Percentiles rank a stretch among this genome's conserved stretches.
These are phyloP conservation scores for Anoplius nigerrimus DNA, from an alignment of 2,888 invertebrate species.

Conservation along the genomic window DNA sequence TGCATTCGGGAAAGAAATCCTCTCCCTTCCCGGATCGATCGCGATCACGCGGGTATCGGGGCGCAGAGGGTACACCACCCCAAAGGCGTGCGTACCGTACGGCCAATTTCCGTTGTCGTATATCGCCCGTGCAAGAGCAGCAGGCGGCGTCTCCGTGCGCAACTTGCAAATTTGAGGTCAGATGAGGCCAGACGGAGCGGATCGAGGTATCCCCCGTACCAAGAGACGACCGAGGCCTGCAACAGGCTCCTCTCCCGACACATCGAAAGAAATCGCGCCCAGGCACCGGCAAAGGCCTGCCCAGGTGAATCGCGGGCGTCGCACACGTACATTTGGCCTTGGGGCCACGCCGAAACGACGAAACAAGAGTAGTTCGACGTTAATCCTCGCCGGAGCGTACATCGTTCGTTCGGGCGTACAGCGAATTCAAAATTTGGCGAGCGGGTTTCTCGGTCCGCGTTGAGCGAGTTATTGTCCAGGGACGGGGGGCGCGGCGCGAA, in stretches of 20 bases:
- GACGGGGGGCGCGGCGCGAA: conserved; percentile 10
- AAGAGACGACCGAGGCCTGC: background rate
- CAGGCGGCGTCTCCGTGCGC: too few relatives aligned
- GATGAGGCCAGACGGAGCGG: too few relatives aligned
- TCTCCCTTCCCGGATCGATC: too few relatives aligned
- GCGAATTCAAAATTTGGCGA: background rate
- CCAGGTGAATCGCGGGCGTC: conserved; percentile 6
- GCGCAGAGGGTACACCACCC: too few relatives aligned
- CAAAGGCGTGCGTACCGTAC: too few relatives aligned
- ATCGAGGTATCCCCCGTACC: too few relatives aligned
- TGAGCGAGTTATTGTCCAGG: background rate
- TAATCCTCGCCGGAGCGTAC: conserved; percentile 7
- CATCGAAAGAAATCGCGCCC: background rate
- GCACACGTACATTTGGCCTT: background rate
- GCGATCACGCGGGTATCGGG: too few relatives aligned
- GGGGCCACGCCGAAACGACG: background rate
- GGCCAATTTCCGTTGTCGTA: too few relatives aligned
- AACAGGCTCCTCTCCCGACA: background rate
- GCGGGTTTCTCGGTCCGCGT: too few relatives aligned
- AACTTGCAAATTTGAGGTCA: too few relatives aligned
- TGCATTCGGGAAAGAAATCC: too few relatives aligned
- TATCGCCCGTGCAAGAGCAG: too few relatives aligned
- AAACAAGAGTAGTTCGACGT: background rate
- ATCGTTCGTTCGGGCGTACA: conserved; percentile 3
- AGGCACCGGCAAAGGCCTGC: background rate